Evolutionary conservation across 2,888 invertebrate genomes (phyloP), one percentile per base, ranked within the genome.

Genomic region (Pilophorus perplexus): DNA sequence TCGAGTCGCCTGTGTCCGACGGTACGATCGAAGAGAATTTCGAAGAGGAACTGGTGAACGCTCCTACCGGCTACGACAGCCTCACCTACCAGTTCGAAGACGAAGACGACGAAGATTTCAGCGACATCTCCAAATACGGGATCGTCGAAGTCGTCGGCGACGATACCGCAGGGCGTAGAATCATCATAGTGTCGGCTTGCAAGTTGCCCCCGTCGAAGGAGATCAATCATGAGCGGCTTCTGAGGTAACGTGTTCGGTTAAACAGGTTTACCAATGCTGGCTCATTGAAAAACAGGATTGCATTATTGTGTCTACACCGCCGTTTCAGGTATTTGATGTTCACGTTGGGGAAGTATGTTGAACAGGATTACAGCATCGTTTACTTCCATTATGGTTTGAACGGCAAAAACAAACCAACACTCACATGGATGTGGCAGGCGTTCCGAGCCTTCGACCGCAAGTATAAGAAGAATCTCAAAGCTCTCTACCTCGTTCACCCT

Each of bases 391-490:
- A 90, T 79, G 99, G 99, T 12, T 83, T 99, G 48, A 90, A 89
- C 50, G 94, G 93, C 76, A 89, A 90, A 78, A 99, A 97, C 79
- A 98, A 97, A 77, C 99, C 98, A 0, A 89, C 96, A 0, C 80
- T 96, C 0, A 87, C 90, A 28, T 99, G 98, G 93, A 81, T 99
- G 64, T 90, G 97, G 86, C 93, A 93, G 78, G 96, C 97, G 0
- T 99, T 98, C 78, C 90, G 89, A 77, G 91, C 95, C 37, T 91
- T 99, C 74, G 98, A 99, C 80, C 85, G 99, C 73, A 96, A 96
- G 82, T 99, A 98, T 80, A 97, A 98, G 80, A 99, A 99, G 79
- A 99, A 99, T 78, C 80, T 99, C 40, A 99, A 99, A 79, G 96
- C 96, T 20, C 80, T 99, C 68, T 99, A 96, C 80, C 84, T 99